phyloP scores from a whole-genome alignment of 2,797 vertebrate genomes.

The Sebastolobus alascanus region DNA sequence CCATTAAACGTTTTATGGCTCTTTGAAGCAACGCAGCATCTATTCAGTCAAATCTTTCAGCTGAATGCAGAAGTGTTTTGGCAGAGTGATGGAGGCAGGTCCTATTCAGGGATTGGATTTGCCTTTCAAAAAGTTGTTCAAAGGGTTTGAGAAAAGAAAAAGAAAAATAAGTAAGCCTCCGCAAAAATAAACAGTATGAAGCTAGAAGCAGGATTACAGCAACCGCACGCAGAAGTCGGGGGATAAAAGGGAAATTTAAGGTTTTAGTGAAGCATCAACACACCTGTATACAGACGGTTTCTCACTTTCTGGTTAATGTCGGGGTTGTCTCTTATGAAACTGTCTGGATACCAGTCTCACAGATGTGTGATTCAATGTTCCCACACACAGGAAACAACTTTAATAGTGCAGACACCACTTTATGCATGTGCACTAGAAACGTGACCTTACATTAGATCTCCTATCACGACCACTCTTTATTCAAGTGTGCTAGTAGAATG shows the following conservation, averaged over 20 bases:
- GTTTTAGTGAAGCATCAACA: neutral
- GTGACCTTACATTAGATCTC: no score
- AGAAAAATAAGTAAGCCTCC: conserved; percentile 12
- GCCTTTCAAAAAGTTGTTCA: conserved; percentile 52
- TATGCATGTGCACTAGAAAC: no score
- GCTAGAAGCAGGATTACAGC: conserved; percentile 19
- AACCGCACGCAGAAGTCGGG: neutral
- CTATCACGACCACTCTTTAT: no score
- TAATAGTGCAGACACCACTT: no score
- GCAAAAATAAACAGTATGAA: conserved; percentile 31
- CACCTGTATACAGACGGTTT: neutral
- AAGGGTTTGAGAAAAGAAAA: conserved; percentile 30
- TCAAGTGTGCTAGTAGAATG: no score
- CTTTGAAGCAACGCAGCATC: conserved; percentile 35
- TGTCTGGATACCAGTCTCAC: neutral
- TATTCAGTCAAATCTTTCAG: conserved; percentile 38
- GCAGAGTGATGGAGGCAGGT: conserved; percentile 36
- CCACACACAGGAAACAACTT: no score
- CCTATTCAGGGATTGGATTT: conserved; percentile 1
- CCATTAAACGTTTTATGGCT: conserved; percentile 37
- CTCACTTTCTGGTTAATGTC: neutral
- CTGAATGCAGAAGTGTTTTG: conserved; percentile 31
- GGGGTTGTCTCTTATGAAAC: neutral
- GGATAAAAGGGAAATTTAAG: conserved; percentile 15
- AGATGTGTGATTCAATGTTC: neutral